A percentile compares a stretch with the other conserved stretches of the same genome.
phyloP scores from a whole-genome alignment of 2,888 invertebrate species.

The Cheilosia vulpina region DNA sequence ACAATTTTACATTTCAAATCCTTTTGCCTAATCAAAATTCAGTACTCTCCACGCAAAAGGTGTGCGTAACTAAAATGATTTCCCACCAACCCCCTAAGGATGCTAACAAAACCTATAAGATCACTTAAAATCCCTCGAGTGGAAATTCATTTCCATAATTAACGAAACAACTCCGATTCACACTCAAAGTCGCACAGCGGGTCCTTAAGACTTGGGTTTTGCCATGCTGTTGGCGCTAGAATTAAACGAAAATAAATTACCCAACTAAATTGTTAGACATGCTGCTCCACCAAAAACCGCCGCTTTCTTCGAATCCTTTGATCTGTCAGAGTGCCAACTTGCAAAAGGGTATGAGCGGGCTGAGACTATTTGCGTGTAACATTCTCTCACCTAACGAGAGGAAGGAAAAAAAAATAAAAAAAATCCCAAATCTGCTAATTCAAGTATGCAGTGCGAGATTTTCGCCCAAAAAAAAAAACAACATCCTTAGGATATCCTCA shows the following conservation, averaged over 20 bases:
- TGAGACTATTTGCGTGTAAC: not conserved
- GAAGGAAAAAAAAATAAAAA: not conserved
- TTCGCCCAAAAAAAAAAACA: conserved; percentile 9
- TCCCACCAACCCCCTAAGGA: conserved; percentile 13
- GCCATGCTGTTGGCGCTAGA: conserved; percentile 29
- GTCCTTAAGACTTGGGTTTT: conserved; percentile 9
- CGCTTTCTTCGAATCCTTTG: conserved; percentile 52
- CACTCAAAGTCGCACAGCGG: conserved; percentile 31
- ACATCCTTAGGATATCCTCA: conserved; percentile 47
- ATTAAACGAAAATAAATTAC: conserved; percentile 70
- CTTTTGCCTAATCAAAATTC: too few species aligned
- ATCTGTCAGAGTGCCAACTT: conserved; percentile 20
- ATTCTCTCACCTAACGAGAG: conserved; percentile 23
- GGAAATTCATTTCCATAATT: conserved; percentile 71
- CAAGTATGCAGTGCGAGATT: conserved; percentile 54
- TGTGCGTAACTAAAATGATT: not conserved
- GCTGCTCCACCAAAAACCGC: not conserved
- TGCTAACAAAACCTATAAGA: conserved; percentile 41
- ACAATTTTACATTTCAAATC: too few species aligned
- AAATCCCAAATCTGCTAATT: conserved; percentile 53
- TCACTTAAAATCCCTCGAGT: conserved; percentile 57
- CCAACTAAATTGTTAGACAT: conserved; percentile 10
- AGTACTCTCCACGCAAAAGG: too few species aligned
- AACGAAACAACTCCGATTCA: conserved; percentile 64
- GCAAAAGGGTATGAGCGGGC: too few species aligned